A percentile compares a stretch with the other conserved stretches of the same genome.
phyloP scores from a whole-genome alignment of 2,888 invertebrate genomes.

The Tortrix viridana region DNA sequence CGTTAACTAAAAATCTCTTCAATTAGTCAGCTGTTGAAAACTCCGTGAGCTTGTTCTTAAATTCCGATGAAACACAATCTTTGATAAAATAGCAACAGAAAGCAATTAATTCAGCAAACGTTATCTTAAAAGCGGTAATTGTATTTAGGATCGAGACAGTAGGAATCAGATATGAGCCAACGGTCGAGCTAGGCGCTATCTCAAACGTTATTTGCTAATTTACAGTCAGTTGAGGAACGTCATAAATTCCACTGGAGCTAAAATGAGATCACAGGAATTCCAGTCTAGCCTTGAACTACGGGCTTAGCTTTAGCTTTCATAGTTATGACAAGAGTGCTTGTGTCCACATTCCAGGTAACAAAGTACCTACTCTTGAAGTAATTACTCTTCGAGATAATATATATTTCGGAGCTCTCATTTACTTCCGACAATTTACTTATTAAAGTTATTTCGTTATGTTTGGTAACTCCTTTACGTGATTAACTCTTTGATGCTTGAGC shows the following conservation, averaged over 20 bases:
- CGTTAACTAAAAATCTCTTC: no score
- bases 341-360: no score
- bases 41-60: no score
- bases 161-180: background rate
- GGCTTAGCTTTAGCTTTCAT: background rate
- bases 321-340: background rate
- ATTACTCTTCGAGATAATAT: no score
- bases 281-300: slow-evolving; percentile 50
- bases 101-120: background rate
- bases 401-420: no score
- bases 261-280: slow-evolving; percentile 54
- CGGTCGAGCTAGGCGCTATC: slow-evolving; percentile 1
- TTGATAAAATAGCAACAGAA: no score
- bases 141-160: background rate
- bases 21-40: no score
- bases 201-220: slow-evolving; percentile 7
- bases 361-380: no score
- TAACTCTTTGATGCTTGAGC: slow-evolving; percentile 43
- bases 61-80: no score
- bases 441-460: slow-evolving; percentile 3
- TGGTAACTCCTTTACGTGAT: slow-evolving; percentile 10
- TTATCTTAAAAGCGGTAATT: slow-evolving; percentile 6
- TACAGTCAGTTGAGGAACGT: slow-evolving; percentile 33
- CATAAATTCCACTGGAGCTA: slow-evolving; percentile 47
- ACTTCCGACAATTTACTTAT: no score